Conservation (phyloP, 1,140 invertebrate species). For the Megathymus violae region DNA sequence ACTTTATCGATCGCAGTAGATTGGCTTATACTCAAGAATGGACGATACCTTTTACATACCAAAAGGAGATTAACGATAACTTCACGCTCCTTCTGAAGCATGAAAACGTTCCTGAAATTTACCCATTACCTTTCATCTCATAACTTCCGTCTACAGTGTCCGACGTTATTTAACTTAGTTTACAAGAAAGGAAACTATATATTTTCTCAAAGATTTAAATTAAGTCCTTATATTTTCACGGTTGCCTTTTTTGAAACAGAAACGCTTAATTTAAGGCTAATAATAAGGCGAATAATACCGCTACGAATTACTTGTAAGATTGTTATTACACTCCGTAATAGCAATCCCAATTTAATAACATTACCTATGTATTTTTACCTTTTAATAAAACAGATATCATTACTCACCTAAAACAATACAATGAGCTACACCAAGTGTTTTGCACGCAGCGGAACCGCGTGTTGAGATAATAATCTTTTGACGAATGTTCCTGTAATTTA, state of each 20-base stretch:
- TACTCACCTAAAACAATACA: conserved; percentile 27
- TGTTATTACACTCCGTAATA: conserved; percentile 6
- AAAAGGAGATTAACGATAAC: no score
- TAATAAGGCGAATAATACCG: neutral
- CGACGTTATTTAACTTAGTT: no score
- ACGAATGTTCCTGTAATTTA: conserved; percentile 1
- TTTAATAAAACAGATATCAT: conserved; percentile 17
- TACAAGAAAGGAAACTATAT: no score
- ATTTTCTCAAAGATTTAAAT: neutral
- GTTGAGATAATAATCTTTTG: conserved; percentile 12
- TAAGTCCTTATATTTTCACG: neutral
- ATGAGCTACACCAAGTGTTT: conserved; percentile 4
- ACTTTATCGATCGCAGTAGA: no score
- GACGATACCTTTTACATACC: no score
- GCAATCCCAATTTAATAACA: conserved; percentile 14
- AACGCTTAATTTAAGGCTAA: neutral
- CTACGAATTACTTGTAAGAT: neutral
- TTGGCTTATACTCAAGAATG: no score
- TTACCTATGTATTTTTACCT: conserved; percentile 22
- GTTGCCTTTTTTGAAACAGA: conserved; percentile 3
- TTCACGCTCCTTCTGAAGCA: no score
- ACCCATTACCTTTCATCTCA: no score
- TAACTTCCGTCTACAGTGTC: no score
- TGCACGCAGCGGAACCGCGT: neutral
- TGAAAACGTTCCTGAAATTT: no score